Conservation (phyloP, 2,113 vertebrate species). For the Oncorhynchus nerka region DNA sequence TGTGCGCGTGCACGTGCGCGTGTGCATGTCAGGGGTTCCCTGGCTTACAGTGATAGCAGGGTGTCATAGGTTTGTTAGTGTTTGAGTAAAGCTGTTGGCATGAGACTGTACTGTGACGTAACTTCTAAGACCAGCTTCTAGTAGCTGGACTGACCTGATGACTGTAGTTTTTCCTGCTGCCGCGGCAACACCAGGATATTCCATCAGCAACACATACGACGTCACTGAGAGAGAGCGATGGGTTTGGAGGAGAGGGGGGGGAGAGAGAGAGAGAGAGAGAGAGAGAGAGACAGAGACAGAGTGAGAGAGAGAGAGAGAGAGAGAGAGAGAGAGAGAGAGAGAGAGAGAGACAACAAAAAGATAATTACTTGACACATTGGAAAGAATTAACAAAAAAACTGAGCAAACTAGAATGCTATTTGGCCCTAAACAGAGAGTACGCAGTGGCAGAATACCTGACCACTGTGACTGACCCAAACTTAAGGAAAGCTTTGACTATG, state of each 20-base stretch:
- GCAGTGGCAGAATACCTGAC: too few relatives aligned
- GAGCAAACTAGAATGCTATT: too few relatives aligned
- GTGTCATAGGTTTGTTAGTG: slow-evolving; percentile 17
- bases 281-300: background rate
- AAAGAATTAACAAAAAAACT: too few relatives aligned
- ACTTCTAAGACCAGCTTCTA: slow-evolving; percentile 34
- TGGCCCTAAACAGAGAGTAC: too few relatives aligned
- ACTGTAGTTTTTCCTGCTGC: slow-evolving; percentile 46
- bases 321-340: too few relatives aligned
- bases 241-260: too few relatives aligned
- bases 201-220: slow-evolving; percentile 33
- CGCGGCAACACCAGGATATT: slow-evolving; percentile 32
- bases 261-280: too few relatives aligned
- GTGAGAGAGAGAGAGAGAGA: too few relatives aligned
- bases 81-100: background rate
- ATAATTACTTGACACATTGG: too few relatives aligned
- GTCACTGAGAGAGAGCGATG: slow-evolving; percentile 9
- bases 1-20: slow-evolving; percentile 26
- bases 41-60: slow-evolving; percentile 33
- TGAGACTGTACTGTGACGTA: slow-evolving; percentile 27
- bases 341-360: too few relatives aligned
- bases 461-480: too few relatives aligned
- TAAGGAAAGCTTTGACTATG: too few relatives aligned
- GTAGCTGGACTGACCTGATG: slow-evolving; percentile 37
- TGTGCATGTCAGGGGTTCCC: slow-evolving; percentile 51